Percentiles rank a stretch among this genome's conserved stretches.
Evolutionary conservation across 2,888 invertebrate genomes (phyloP).

Genomic region (Hoplodrina blanda): DNA sequence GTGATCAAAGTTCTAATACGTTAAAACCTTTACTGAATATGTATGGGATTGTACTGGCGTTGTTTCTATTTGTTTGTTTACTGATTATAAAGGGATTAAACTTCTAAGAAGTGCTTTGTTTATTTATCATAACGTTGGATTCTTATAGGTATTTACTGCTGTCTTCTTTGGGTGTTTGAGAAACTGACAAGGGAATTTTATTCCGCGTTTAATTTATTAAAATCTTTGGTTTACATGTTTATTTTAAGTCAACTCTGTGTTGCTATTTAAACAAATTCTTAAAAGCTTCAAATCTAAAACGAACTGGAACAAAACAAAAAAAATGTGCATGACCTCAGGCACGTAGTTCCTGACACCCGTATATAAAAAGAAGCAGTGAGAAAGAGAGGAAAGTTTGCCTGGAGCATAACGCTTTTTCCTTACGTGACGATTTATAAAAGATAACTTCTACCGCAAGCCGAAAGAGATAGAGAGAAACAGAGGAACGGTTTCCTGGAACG

Average conservation of each 20-base stretch:
- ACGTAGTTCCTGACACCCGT: too few species aligned
- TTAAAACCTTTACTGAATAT: slow-evolving; percentile 76
- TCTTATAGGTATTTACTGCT: slow-evolving; percentile 29
- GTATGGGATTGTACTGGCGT: slow-evolving; percentile 67
- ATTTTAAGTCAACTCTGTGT: background rate
- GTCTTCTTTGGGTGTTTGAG: slow-evolving; percentile 33
- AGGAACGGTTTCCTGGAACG: too few species aligned
- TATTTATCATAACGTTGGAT: slow-evolving; percentile 47
- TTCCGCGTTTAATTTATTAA: slow-evolving; percentile 19
- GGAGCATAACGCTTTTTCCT: too few species aligned
- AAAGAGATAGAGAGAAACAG: too few species aligned
- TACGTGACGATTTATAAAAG: too few species aligned
- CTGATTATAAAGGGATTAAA: slow-evolving; percentile 57
- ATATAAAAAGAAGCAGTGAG: too few species aligned
- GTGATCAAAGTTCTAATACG: slow-evolving; percentile 80
- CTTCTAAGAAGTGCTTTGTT: slow-evolving; percentile 53
- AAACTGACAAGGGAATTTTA: slow-evolving; percentile 27
- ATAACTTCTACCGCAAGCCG: too few species aligned
- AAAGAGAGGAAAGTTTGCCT: too few species aligned
- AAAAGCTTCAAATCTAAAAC: background rate
- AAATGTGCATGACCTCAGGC: too few species aligned
- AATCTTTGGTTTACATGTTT: slow-evolving; percentile 16
- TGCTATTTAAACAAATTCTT: background rate
- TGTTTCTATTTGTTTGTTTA: slow-evolving; percentile 61
- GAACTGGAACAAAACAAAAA: background rate